phyloP scores from a whole-genome alignment of 35 echinoderm and acorn worm genomes.

The Amphiura filiformis region DNA sequence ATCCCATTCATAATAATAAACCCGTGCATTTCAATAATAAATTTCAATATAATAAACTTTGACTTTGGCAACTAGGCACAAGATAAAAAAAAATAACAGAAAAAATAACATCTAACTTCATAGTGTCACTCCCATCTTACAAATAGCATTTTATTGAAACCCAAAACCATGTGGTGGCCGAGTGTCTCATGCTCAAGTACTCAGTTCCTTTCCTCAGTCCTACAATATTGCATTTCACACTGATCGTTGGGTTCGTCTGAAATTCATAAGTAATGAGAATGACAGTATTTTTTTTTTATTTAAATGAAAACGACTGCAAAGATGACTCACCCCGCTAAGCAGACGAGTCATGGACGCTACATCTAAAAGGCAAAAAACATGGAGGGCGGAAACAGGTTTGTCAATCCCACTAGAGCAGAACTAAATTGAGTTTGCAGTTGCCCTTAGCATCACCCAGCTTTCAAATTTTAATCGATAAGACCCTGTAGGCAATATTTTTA shows the following conservation, averaged over 20 bases:
- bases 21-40: slow-evolving; percentile 18
- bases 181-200: too few species aligned
- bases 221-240: too few species aligned
- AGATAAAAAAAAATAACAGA: slow-evolving; percentile 29
- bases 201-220: too few species aligned
- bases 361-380: background rate
- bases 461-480: too few species aligned
- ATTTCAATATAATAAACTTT: slow-evolving; percentile 10
- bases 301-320: slow-evolving; percentile 2
- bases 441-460: too few species aligned
- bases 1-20: slow-evolving; percentile 40
- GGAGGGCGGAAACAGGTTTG: background rate
- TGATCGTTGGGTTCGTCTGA: too few species aligned
- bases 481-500: too few species aligned
- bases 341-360: background rate
- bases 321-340: background rate
- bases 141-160: slow-evolving; percentile 5
- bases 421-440: too few species aligned
- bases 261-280: background rate
- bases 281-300: too few species aligned
- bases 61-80: slow-evolving; percentile 41
- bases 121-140: slow-evolving; percentile 13
- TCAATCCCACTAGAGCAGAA: background rate
- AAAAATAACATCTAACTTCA: slow-evolving; percentile 5
- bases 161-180: background rate